Evolutionary conservation across 1,140 invertebrate species (phyloP).

Genomic region (Holcopasites calliopsidis): DNA sequence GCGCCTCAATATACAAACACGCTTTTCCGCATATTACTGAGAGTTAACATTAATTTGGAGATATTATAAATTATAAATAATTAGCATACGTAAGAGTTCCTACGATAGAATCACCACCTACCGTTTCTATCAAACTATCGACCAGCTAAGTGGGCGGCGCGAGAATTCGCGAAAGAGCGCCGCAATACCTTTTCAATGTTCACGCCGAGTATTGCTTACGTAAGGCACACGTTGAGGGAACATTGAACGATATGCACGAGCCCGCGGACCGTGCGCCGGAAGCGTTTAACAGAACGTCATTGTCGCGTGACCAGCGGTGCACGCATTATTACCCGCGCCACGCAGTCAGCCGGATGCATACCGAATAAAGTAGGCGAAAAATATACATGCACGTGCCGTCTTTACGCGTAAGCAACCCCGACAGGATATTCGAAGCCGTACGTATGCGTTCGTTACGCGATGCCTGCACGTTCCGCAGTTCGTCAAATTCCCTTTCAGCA

Average conservation of each 20-base stretch:
- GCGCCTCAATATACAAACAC: too few relatives aligned
- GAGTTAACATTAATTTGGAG: too few relatives aligned
- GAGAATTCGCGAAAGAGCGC: too few relatives aligned
- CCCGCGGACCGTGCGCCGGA: background rate
- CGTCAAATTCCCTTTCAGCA: constrained; percentile 29
- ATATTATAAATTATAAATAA: too few relatives aligned
- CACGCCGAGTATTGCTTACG: too few relatives aligned
- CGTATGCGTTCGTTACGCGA: constrained; percentile 15
- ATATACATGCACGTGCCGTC: constrained; percentile 20
- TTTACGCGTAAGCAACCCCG: background rate
- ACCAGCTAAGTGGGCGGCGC: too few relatives aligned
- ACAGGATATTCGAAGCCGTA: background rate
- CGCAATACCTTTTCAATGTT: too few relatives aligned
- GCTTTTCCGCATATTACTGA: too few relatives aligned
- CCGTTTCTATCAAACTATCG: too few relatives aligned
- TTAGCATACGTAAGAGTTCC: too few relatives aligned
- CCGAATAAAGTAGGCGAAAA: constrained; percentile 43
- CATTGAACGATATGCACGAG: background rate
- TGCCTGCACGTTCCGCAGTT: constrained; percentile 32
- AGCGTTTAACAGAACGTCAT: constrained; percentile 24
- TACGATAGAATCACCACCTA: too few relatives aligned
- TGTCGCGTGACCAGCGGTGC: constrained; percentile 35
- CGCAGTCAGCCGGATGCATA: constrained; percentile 23
- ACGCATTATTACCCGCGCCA: constrained; percentile 32
- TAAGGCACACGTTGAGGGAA: too few relatives aligned